Evolutionary conservation across 2,888 invertebrate species (phyloP).

Genomic region (Sepiola atlantica): DNA sequence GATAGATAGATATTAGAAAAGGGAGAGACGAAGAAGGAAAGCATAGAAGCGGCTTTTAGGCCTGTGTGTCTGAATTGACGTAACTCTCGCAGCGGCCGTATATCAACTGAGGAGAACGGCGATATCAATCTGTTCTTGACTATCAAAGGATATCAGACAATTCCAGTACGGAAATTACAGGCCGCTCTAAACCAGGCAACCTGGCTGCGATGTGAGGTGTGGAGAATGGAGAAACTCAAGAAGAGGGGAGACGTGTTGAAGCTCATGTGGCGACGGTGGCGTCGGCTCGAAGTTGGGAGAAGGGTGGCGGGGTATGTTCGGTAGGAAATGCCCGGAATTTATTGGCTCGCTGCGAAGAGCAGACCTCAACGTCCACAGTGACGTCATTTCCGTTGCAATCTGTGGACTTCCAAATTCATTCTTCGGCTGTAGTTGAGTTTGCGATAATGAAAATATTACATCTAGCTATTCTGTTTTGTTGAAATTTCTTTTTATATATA

Average conservation of each 20-base stretch:
- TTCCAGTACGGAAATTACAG: background rate
- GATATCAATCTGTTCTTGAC: background rate
- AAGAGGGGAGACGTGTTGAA: too few relatives aligned
- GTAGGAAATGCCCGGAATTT: background rate
- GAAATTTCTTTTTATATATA: too few relatives aligned
- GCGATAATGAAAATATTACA: background rate
- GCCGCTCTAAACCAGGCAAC: background rate
- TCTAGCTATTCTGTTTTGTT: too few relatives aligned
- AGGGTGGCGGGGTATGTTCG: background rate
- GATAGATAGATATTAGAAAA: background rate
- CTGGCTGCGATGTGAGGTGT: background rate
- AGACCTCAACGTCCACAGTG: background rate
- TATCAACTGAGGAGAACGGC: background rate
- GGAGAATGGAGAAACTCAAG: too few relatives aligned
- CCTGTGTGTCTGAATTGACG: background rate
- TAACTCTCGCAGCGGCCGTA: background rate
- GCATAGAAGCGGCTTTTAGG: accelerated
- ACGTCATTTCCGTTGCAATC: background rate
- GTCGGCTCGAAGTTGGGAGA: too few relatives aligned
- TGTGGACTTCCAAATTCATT: background rate
- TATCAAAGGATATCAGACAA: background rate
- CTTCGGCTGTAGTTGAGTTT: background rate
- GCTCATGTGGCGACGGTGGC: too few relatives aligned
- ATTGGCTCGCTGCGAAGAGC: background rate
- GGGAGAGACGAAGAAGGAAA: background rate